phyloP scores from a whole-genome alignment of 2,888 invertebrate species.

The Sphinx pinastri region DNA sequence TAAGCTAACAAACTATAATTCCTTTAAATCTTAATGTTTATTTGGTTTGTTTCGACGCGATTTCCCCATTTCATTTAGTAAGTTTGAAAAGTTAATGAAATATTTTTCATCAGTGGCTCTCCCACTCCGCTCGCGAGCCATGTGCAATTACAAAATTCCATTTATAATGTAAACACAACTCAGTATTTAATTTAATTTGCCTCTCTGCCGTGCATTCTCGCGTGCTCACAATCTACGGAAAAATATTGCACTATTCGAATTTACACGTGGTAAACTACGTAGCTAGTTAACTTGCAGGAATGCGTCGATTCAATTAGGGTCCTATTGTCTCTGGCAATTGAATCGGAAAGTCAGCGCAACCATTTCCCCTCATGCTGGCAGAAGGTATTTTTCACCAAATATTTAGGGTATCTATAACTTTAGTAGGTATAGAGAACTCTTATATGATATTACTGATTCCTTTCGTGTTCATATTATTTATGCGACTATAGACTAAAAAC shows the following conservation, averaged over 20 bases:
- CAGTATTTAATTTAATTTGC: conserved; percentile 25
- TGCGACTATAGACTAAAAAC: too few species aligned
- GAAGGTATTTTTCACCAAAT: too few species aligned
- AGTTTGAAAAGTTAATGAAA: conserved; percentile 23
- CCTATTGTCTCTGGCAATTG: too few species aligned
- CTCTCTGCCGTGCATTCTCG: conserved; percentile 3
- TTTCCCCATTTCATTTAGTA: conserved; percentile 11
- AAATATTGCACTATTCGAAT: neutral
- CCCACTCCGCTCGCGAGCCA: neutral
- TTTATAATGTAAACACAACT: conserved; percentile 25
- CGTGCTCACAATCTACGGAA: neutral
- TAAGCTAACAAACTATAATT: neutral
- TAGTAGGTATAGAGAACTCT: too few species aligned
- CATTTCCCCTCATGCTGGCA: too few species aligned
- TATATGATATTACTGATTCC: too few species aligned
- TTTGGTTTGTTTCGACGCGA: neutral
- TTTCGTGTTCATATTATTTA: too few species aligned
- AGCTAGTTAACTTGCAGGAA: too few species aligned
- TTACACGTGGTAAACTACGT: neutral
- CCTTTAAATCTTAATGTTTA: neutral
- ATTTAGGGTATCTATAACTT: too few species aligned
- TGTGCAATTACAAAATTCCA: conserved; percentile 25
- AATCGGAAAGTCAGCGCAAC: too few species aligned
- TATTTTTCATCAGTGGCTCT: conserved; percentile 11
- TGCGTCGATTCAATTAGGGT: too few species aligned